Percentiles rank a stretch among this genome's conserved stretches.
Evolutionary conservation across 2,797 vertebrate genomes (phyloP).

Genomic region (Pseudocheirus occidentalis): DNA sequence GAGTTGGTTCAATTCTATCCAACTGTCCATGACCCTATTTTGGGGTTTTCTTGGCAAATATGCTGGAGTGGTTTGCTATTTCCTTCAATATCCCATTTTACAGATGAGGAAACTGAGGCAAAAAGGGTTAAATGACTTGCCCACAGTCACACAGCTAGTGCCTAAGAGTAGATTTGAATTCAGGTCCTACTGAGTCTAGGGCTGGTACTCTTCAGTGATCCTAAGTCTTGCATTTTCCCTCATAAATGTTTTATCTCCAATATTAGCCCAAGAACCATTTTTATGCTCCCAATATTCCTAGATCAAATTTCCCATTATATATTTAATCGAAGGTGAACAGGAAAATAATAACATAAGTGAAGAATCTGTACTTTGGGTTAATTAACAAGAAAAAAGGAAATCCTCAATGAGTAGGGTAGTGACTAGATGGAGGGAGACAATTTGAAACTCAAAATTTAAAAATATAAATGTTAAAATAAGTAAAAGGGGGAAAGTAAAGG

Average conservation of each 20-base stretch:
- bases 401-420: neutral
- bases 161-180: neutral
- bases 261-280: neutral
- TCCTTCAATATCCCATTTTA: neutral
- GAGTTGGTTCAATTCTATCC: neutral
- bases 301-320: neutral
- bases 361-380: neutral
- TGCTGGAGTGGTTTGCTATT: neutral
- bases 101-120: neutral
- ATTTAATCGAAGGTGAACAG: neutral
- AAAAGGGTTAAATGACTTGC: neutral
- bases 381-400: conserved; percentile 8
- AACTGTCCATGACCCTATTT: neutral
- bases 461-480: too few species aligned
- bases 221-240: neutral
- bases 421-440: too few species aligned
- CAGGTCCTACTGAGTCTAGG: neutral
- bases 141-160: neutral
- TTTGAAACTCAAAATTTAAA: too few species aligned
- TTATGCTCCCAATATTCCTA: neutral
- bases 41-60: neutral
- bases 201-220: neutral
- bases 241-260: neutral
- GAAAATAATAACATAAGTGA: neutral
- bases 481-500: too few species aligned